Percentiles rank a stretch among this genome's conserved stretches.
These are phyloP conservation scores for Periphyllus acericola DNA, from an alignment of 2,888 invertebrate species.

Conservation along the genomic window DNA sequence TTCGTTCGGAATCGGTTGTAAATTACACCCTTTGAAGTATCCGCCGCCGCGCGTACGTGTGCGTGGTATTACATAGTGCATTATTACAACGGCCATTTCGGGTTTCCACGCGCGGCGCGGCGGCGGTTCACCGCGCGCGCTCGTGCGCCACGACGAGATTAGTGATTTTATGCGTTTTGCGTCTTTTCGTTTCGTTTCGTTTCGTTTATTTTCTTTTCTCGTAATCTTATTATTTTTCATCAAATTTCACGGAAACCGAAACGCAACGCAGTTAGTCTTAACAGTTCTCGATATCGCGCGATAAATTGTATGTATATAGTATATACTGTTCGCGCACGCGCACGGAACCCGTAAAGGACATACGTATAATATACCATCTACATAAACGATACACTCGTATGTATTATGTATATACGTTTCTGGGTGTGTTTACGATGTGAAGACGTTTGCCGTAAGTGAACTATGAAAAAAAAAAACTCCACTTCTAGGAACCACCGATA, in stretches of 20 bases:
- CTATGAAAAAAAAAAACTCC: neutral
- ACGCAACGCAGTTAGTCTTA: neutral
- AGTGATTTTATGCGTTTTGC: neutral
- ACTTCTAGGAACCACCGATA: neutral
- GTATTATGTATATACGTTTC: neutral
- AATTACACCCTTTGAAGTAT: slow-evolving; percentile 57
- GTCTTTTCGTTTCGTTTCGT: neutral
- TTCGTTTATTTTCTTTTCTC: neutral
- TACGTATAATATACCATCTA: neutral
- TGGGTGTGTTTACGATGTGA: neutral
- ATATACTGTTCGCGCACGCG: neutral
- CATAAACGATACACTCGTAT: no score
- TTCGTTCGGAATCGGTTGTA: slow-evolving; percentile 48
- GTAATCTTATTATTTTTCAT: no score
- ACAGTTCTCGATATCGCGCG: neutral
- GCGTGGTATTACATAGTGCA: neutral
- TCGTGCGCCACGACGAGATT: neutral
- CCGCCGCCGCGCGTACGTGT: slow-evolving; percentile 23
- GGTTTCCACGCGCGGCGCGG: slow-evolving; percentile 6
- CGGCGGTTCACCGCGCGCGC: neutral
- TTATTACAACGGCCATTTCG: neutral
- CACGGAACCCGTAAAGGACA: no score
- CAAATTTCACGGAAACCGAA: neutral
- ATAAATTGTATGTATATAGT: neutral
- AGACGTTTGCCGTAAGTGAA: neutral